Conservation (phyloP, 2,113 vertebrate species). For the Bucco capensis region DNA sequence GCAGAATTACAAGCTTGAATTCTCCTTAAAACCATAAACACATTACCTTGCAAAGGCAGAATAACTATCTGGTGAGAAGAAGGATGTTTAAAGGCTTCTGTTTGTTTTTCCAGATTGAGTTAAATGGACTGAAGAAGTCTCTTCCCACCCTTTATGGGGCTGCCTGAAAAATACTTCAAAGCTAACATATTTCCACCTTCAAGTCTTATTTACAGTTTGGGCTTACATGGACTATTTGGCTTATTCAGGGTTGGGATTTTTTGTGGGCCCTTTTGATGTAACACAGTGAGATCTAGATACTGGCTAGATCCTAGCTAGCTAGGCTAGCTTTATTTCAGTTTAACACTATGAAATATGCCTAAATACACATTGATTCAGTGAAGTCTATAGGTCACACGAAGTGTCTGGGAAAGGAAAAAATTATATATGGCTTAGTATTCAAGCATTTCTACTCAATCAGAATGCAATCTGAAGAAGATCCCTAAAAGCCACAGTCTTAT, state of each 20-base stretch:
- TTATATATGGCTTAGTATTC: background rate
- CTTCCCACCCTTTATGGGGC: background rate
- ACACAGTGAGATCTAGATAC: background rate
- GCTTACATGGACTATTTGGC: background rate
- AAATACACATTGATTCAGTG: background rate
- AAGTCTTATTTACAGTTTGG: background rate
- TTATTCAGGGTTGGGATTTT: background rate
- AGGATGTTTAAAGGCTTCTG: background rate
- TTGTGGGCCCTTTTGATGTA: background rate
- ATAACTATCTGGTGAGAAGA: background rate
- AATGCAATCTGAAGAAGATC: background rate
- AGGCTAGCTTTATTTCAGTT: background rate
- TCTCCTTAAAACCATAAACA: background rate
- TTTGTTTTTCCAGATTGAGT: background rate
- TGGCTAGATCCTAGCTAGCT: background rate
- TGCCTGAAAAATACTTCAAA: background rate
- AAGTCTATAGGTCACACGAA: background rate
- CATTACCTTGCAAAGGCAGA: background rate
- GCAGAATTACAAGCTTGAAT: background rate
- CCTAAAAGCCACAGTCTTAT: background rate
- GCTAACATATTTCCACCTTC: background rate
- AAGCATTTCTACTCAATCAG: background rate
- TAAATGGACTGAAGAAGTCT: background rate
- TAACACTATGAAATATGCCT: background rate
- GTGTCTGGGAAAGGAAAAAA: background rate